Conservation (phyloP, 2,888 invertebrate genomes). For the Mesopsocus fuscifrons region DNA sequence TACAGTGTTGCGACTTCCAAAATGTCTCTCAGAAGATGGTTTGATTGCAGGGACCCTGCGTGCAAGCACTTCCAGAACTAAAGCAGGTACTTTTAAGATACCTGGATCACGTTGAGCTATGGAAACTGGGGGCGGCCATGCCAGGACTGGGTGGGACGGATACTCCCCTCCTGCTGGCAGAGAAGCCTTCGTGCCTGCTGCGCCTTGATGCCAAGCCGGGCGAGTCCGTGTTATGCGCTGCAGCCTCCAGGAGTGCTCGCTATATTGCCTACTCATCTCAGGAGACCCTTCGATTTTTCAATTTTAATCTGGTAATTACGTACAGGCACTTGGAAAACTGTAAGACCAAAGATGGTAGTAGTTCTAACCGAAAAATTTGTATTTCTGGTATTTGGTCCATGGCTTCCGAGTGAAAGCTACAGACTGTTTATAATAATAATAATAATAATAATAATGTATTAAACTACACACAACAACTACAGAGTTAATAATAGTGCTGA, state of each 20-base stretch:
- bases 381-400: too few species aligned
- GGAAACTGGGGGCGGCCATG: slow-evolving; percentile 35
- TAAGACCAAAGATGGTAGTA: too few species aligned
- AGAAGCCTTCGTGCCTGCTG: slow-evolving; percentile 45
- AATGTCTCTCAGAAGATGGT: slow-evolving; percentile 25
- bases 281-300: slow-evolving; percentile 42
- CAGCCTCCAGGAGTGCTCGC: slow-evolving; percentile 47
- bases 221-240: slow-evolving; percentile 48
- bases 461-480: too few species aligned
- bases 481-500: too few species aligned
- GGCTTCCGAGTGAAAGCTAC: too few species aligned
- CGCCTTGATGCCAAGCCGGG: slow-evolving; percentile 42
- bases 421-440: too few species aligned
- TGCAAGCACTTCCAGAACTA: not conserved
- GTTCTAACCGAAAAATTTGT: too few species aligned
- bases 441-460: too few species aligned
- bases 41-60: slow-evolving; percentile 11
- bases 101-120: slow-evolving; percentile 38
- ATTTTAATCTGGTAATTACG: slow-evolving; percentile 33
- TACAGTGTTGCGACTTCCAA: too few species aligned
- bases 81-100: slow-evolving; percentile 25
- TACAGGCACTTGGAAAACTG: too few species aligned
- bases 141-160: slow-evolving; percentile 15
- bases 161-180: not conserved
- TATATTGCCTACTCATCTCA: slow-evolving; percentile 59